These are phyloP conservation scores for Conomelus anceps DNA, from an alignment of 2,888 invertebrate species.

Conservation along the genomic window DNA sequence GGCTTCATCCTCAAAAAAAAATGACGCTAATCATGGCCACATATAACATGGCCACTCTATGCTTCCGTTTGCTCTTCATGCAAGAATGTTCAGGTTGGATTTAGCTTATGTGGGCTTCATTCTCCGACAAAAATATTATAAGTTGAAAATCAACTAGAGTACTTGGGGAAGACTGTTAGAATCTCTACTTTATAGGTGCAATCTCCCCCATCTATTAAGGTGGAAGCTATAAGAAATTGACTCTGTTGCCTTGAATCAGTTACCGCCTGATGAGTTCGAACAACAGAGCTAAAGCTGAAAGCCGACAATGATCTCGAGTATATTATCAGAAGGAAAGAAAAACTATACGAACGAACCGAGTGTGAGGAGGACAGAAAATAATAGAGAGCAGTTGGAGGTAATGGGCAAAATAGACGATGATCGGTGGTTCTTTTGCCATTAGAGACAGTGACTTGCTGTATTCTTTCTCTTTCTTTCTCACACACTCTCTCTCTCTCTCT, in stretches of 20 bases:
- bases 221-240: not conserved
- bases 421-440: not conserved
- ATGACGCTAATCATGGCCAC: no score
- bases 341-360: not conserved
- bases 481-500: no score
- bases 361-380: not conserved
- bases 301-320: not conserved
- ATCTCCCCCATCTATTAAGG: not conserved
- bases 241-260: not conserved
- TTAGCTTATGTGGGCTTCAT: no score
- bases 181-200: not conserved
- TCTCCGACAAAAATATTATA: not conserved
- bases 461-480: not conserved
- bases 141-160: not conserved
- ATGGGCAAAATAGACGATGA: not conserved
- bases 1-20: no score
- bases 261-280: not conserved
- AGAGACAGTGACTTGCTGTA: not conserved
- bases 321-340: not conserved
- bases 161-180: not conserved
- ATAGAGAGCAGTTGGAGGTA: not conserved
- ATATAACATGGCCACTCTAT: no score
- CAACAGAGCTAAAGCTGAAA: not conserved
- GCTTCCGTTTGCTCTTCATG: no score
- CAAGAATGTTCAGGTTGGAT: no score